Base-by-base conservation (phyloP, 53 echinoderm and acorn worm genomes). In the Actinopyga echinites region DNA sequence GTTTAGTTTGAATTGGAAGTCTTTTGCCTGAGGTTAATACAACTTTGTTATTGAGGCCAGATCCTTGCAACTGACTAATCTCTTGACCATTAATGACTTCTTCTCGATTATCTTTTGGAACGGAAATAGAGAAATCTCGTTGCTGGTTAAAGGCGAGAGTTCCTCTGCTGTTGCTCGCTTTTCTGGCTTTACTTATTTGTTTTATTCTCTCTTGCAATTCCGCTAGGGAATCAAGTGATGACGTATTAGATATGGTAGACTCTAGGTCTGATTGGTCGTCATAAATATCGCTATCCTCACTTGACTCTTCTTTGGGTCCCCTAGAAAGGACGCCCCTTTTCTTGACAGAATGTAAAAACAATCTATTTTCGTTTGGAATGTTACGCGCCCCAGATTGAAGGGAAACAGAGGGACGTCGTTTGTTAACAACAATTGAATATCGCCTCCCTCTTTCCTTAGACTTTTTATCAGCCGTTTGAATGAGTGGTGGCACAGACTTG, bases 111-210 rank as follows among this genome's bases (percentile, higher is more conserved):
- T 49, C 49, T 13, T 49, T 49, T 49, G 49, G 2, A 49, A 13
- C 17, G 49, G 49, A 15, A 15, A 15, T 49, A 13, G 13, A 17
- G 49, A 49, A 17, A 49, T 2, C 17, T 49, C 49, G 12, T 17
- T 49, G 49, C 3, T 49, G 5, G 2, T 49, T 49, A 49, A 17
- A 49, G 17, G 49, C 17, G 15, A 49, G 0, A 49, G 49, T 68
- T n/a, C 49, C 55, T 49, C 20, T 75, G 49, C 20, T 21, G 30
- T 26, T 75, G 22, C 30, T 54, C 5, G 8, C 30, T 11, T 75
- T 52, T 30, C 75, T 40, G 75, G 55, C 75, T 30, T 75, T 75
- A 20, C 75, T 75, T 26, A 75, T 75, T 43, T 75, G 43, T n/a
- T 75, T 42, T 29, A 75, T 75, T n/a, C 75, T 42, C 10, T 54